phyloP scores from a whole-genome alignment of 2,888 invertebrate genomes.

The Spisula solida region DNA sequence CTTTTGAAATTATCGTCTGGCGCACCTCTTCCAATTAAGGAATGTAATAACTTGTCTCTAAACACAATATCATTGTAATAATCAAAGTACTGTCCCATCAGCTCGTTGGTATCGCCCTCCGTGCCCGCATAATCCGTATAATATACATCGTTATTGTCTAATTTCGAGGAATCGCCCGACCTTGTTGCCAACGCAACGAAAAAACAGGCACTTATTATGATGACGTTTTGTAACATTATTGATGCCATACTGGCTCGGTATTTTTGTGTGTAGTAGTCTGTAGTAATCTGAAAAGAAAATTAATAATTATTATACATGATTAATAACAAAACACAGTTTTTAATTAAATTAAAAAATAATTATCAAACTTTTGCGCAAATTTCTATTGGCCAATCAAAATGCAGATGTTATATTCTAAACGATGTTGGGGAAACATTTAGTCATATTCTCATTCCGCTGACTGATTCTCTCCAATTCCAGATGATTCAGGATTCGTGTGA shows the following conservation, averaged over 20 bases:
- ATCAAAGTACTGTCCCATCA: background rate
- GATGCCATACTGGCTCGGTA: background rate
- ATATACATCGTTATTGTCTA: background rate
- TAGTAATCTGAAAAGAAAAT: background rate
- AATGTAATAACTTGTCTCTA: background rate
- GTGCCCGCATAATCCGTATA: background rate
- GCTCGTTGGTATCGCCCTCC: background rate
- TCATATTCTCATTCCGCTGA: too few relatives aligned
- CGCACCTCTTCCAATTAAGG: background rate
- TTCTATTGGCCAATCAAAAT: too few relatives aligned
- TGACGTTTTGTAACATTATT: background rate
- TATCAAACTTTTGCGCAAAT: too few relatives aligned
- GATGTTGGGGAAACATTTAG: background rate
- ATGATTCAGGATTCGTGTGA: too few relatives aligned
- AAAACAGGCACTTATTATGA: constrained; percentile 5
- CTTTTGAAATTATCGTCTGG: background rate
- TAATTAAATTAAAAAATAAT: background rate
- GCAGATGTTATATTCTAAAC: background rate
- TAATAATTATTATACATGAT: background rate
- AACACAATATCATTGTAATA: background rate
- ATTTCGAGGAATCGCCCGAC: background rate
- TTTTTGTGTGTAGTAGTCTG: background rate
- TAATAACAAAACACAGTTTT: too few relatives aligned
- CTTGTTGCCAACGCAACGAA: background rate
- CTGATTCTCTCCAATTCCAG: too few relatives aligned